Percentiles rank a stretch among this genome's conserved stretches.
Conservation (phyloP, 2,113 vertebrate species). For the Rafetus swinhoei region DNA sequence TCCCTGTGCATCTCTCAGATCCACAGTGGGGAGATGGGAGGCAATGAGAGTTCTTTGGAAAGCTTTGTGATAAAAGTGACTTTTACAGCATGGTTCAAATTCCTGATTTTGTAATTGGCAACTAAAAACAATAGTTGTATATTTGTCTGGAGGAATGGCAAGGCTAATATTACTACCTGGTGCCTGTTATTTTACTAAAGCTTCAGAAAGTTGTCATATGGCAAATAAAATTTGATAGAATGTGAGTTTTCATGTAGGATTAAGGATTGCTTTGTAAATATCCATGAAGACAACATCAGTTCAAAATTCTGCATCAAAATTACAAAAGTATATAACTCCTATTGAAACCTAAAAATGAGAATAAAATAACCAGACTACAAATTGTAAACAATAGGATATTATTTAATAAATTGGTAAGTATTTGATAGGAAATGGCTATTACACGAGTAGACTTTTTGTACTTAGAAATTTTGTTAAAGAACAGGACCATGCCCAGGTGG, state of each 20-base stretch:
- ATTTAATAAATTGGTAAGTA: background rate
- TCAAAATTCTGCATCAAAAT: background rate
- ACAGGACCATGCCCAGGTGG: background rate
- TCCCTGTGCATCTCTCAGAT: constrained; percentile 2
- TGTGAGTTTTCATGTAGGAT: background rate
- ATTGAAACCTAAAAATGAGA: background rate
- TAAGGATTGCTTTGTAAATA: background rate
- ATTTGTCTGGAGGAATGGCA: background rate
- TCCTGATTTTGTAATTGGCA: background rate
- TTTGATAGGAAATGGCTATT: background rate
- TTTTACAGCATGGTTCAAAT: background rate
- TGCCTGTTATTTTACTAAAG: background rate
- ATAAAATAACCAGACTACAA: background rate
- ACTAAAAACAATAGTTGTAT: constrained; percentile 16
- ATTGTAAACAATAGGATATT: background rate
- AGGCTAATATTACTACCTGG: background rate
- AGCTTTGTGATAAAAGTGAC: background rate
- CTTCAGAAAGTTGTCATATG: constrained; percentile 10
- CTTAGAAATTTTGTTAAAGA: fast-evolving
- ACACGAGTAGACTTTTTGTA: background rate
- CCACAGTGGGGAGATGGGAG: background rate
- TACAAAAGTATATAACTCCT: background rate
- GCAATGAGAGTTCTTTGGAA: background rate
- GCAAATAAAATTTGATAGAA: background rate
- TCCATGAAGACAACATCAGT: background rate